Evolutionary conservation across 1,140 invertebrate genomes (phyloP), one percentile per base, ranked within the genome.

Genomic region (Drosophila orosa): DNA sequence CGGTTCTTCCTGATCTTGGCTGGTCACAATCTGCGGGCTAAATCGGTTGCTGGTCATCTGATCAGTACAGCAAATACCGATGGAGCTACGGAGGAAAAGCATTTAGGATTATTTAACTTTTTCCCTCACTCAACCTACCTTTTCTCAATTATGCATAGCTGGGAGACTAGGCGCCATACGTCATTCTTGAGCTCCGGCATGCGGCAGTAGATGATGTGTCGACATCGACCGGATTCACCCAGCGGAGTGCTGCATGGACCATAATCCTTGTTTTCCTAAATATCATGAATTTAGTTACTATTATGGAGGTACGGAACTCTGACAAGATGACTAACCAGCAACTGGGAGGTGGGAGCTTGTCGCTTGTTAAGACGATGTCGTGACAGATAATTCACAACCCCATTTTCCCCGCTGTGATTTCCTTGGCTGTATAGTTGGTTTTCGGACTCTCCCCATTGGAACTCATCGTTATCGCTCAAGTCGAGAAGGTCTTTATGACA

Each of bases 101-200:
- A 35, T 29, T 35, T 7, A 22, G 17, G 7, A 22, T 9, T 17
- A 5, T 27, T n/a, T n/a, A n/a, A n/a, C n/a, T n/a, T n/a, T n/a
- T 33, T 9, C 27, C 9, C 2, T 33, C 10, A 15, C 15, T 33
- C 9, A 27, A 27, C 45, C 9, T 7, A 95, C 95, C 93, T 92
- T 44, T 93, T 90, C 58, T 95, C 93, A 58, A 96, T 95, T 15
- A 95, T 93, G 80, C 95, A 96, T 13, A 95, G 90, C 74, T 95
- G 95, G 45, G 95, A 93, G 78, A 95, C 92, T 40, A 95, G 93
- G 37, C 93, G 93, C 60, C 92, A 91, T 54, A 94, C 93, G 75
- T 95, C 93, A 2, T 90, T 90, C 44, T 93, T 93, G 59, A 95
- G 93, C 17, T 94, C 93, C 0, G 95, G 93, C 74, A 94, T 92